Percentiles rank a stretch among this genome's conserved stretches.
These are phyloP conservation scores for Frankliniella fusca DNA, from an alignment of 2,888 invertebrate species.

Conservation along the genomic window DNA sequence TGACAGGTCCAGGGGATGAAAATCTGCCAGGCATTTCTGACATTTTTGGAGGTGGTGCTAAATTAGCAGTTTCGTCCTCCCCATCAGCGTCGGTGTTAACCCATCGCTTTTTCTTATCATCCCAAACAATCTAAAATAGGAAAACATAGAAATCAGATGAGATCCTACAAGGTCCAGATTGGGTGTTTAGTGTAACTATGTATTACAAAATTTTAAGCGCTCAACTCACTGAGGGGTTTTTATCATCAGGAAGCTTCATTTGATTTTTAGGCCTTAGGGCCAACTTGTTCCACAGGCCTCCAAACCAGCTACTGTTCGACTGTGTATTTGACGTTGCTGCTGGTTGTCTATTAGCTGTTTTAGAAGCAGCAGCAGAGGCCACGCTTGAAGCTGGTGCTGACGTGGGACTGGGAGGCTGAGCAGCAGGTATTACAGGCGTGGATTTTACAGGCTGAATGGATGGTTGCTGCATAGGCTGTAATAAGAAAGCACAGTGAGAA, in stretches of 20 bases:
- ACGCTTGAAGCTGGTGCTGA: neutral
- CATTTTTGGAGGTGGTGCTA: constrained; percentile 69
- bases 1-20: constrained; percentile 31
- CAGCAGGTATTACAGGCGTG: neutral
- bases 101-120: constrained; percentile 81
- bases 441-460: constrained; percentile 20
- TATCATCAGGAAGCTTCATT: constrained; percentile 94
- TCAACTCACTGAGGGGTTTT: constrained; percentile 74
- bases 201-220: neutral
- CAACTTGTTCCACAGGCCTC: constrained; percentile 79
- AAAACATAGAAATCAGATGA: constrained; percentile 31
- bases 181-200: neutral
- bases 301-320: constrained; percentile 65
- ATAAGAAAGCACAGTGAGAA: constrained; percentile 33
- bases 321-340: neutral
- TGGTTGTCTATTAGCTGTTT: constrained; percentile 5
- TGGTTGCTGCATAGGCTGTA: constrained; percentile 29
- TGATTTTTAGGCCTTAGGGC: constrained; percentile 83
- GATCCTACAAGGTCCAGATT: neutral
- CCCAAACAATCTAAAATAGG: constrained; percentile 79
- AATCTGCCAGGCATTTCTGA: constrained; percentile 48
- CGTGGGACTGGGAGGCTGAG: neutral
- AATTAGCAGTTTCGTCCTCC: constrained; percentile 51
- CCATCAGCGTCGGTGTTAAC: constrained; percentile 72
- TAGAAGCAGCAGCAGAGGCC: neutral